Evolutionary conservation across 2,888 invertebrate species (phyloP).

Genomic region (Gymnoscelis rufifasciata): DNA sequence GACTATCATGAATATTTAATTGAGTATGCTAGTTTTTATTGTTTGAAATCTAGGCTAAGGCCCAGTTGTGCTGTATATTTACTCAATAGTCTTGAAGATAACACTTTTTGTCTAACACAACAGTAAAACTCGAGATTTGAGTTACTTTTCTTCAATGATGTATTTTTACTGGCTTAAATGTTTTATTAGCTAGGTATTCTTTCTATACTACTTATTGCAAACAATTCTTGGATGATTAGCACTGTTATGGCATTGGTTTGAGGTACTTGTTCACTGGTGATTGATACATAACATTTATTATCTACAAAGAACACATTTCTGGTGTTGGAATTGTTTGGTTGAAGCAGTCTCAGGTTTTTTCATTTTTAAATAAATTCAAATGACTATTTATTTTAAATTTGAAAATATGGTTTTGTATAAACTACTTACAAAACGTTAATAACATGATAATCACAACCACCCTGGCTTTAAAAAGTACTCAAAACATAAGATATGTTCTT

Average conservation of each 20-base stretch:
- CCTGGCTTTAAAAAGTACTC: slow-evolving; percentile 1
- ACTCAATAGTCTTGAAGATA: background rate
- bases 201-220: too few relatives aligned
- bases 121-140: too few relatives aligned
- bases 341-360: slow-evolving; percentile 20
- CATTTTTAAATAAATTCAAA: background rate
- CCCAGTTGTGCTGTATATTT: background rate
- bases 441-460: slow-evolving; percentile 22
- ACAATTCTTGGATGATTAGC: slow-evolving; percentile 1
- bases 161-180: background rate
- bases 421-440: background rate
- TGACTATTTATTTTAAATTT: slow-evolving; percentile 6
- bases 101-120: background rate
- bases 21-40: slow-evolving; percentile 13
- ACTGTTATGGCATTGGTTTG: slow-evolving; percentile 15
- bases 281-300: slow-evolving; percentile 6
- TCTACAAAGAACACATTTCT: slow-evolving; percentile 9
- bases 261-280: slow-evolving; percentile 4
- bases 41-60: slow-evolving; percentile 17
- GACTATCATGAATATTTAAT: slow-evolving; percentile 11
- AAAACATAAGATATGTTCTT: slow-evolving; percentile 29
- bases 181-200: background rate
- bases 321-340: slow-evolving; percentile 17
- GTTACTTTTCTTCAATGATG: too few relatives aligned
- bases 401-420: background rate